These are phyloP conservation scores for Diplolepis rosae DNA, from an alignment of 2,888 invertebrate genomes.

Conservation along the genomic window DNA sequence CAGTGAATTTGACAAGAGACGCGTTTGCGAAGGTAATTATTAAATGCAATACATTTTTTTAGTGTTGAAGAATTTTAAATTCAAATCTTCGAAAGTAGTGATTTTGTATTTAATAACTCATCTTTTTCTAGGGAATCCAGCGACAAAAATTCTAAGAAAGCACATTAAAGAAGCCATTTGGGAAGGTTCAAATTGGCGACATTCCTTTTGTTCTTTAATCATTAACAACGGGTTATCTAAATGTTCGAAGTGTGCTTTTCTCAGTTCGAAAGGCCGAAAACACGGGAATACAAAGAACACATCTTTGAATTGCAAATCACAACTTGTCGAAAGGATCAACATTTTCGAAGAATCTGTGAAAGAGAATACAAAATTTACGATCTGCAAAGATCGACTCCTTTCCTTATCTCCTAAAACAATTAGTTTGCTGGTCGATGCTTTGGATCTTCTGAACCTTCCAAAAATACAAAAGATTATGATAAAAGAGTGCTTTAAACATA, in stretches of 20 bases:
- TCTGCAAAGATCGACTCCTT: background rate
- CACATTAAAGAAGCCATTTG: slow-evolving; percentile 55
- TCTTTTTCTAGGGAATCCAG: slow-evolving; percentile 43
- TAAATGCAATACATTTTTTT: background rate
- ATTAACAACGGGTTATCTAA: slow-evolving; percentile 57
- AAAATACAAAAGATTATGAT: slow-evolving; percentile 62
- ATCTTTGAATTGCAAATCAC: slow-evolving; percentile 17
- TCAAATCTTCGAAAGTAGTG: background rate
- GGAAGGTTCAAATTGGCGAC: slow-evolving; percentile 66
- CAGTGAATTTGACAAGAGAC: slow-evolving; percentile 65
- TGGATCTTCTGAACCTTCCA: slow-evolving; percentile 56
- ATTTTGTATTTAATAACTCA: background rate
- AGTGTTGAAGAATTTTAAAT: background rate
- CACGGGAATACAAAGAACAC: background rate
- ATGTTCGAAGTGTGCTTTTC: slow-evolving; percentile 63
- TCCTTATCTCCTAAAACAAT: slow-evolving; percentile 13
- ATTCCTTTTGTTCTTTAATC: slow-evolving; percentile 62
- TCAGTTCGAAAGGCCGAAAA: slow-evolving; percentile 36
- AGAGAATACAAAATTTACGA: background rate
- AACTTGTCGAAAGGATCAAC: slow-evolving; percentile 1
- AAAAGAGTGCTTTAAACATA: slow-evolving; percentile 56
- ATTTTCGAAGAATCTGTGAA: background rate
- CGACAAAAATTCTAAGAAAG: slow-evolving; percentile 42
- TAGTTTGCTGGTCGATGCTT: slow-evolving; percentile 35
- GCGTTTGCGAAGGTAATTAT: slow-evolving; percentile 64